Base-by-base conservation (phyloP, 2,113 vertebrate species). In the Steatornis caripensis region DNA sequence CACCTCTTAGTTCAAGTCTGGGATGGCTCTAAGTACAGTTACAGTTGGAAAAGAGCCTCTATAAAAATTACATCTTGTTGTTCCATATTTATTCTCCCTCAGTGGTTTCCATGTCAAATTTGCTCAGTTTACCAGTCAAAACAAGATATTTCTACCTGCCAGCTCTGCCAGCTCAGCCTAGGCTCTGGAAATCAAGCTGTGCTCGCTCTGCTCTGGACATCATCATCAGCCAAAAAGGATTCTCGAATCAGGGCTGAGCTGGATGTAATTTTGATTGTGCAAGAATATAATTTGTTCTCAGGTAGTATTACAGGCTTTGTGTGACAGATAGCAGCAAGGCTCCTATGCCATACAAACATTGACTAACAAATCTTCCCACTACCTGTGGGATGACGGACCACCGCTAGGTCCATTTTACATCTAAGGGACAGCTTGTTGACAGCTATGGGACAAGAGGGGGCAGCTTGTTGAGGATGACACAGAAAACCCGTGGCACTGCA, bases 81-180 rank as follows among this genome's bases (percentile, higher is more conserved):
- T 96, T 97, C 91, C 91, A 64, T 94, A 97, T 96, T 97, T 97
- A 96, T 96, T 97, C 95, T 93, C 89, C 95, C 92, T 95, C 91
- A 95, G 92, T 93, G 92, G 93, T 92, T 95, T 96, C 84, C 88
- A 91, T 93, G 92, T 97, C 95, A 96, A 91, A 96, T 89, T 96
- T 97, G 95, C 93, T 97, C 96, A 95, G 96, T 96, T 97, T 97
- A 96, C 95, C 95, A 96, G 95, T 96, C 93, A 96, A 96, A 97
- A 96, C 92, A 96, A 95, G 95, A 96, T 92, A 95, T 93, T 96
- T 93, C 95, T 96, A 97, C 90, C 95, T 97, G 95, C 90, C 95
- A 96, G 91, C 83, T 87, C 93, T 93, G 91, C 95, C 92, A 93
- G 95, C 96, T 97, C 93, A 94, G 89, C 83, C 96, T 85, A 92